Percentiles rank a stretch among this genome's conserved stretches.
phyloP scores from a whole-genome alignment of 2,888 invertebrate genomes.

The Agriotes lineatus region DNA sequence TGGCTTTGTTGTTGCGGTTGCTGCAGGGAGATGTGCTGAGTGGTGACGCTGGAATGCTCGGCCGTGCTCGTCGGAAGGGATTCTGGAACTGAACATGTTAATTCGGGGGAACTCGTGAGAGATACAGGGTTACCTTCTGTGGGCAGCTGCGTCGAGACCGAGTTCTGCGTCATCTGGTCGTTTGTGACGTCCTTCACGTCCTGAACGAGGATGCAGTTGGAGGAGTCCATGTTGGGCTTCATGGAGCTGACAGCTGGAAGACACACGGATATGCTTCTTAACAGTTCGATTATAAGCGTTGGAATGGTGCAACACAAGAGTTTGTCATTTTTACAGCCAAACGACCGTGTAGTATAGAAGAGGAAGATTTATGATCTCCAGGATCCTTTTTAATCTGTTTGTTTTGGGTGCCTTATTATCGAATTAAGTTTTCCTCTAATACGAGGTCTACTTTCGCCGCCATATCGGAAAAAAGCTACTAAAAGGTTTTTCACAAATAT shows the following conservation, averaged over 20 bases:
- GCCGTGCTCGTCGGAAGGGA: conserved; percentile 80
- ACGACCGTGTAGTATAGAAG: too few species aligned
- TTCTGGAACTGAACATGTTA: conserved; percentile 67
- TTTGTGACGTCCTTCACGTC: conserved; percentile 90
- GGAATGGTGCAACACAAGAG: too few species aligned
- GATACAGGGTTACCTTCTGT: conserved; percentile 73
- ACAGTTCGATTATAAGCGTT: too few species aligned
- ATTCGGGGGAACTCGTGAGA: conserved; percentile 3
- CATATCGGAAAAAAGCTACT: too few species aligned
- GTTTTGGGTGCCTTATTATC: too few species aligned
- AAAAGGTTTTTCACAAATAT: too few species aligned
- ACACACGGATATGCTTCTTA: too few species aligned
- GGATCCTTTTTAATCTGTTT: too few species aligned
- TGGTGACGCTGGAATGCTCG: conserved; percentile 74
- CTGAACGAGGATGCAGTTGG: conserved; percentile 91
- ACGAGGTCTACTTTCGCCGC: too few species aligned
- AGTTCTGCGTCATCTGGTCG: conserved; percentile 86
- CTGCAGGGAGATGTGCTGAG: conserved; percentile 71
- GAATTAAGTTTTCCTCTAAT: too few species aligned
- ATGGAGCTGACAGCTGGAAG: conserved; percentile 87
- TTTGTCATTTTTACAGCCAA: too few species aligned
- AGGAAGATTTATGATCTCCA: too few species aligned
- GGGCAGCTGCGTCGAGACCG: conserved; percentile 77
- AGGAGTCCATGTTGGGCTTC: conserved; percentile 88
- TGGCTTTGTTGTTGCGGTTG: conserved; percentile 80